Evolutionary conservation across 2,888 invertebrate species (phyloP).

Genomic region (Acleris holmiana): DNA sequence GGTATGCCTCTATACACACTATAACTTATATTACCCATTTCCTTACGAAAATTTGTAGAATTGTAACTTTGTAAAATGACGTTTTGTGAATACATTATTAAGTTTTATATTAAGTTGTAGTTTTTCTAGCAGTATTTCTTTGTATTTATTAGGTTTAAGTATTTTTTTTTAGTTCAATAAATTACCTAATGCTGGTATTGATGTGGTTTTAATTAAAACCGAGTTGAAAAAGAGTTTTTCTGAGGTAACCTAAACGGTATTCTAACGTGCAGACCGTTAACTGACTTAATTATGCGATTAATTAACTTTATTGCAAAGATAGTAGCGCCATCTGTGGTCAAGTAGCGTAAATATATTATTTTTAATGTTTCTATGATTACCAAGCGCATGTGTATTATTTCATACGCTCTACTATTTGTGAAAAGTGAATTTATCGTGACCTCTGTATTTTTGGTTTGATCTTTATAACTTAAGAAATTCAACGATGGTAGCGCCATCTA

Average conservation of each 20-base stretch:
- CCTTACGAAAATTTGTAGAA: not conserved
- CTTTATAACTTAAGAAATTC: too few species aligned
- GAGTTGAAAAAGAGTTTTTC: not conserved
- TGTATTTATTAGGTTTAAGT: constrained; percentile 35
- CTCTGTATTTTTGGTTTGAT: too few species aligned
- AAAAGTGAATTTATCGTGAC: too few species aligned
- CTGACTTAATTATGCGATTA: too few species aligned
- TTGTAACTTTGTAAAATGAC: constrained; percentile 7
- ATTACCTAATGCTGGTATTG: constrained; percentile 22
- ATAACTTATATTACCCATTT: too few species aligned
- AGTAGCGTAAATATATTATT: constrained; percentile 6
- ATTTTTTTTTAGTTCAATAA: constrained; percentile 24
- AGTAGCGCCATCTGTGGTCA: constrained; percentile 16
- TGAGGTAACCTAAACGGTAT: too few species aligned
- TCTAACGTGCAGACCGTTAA: too few species aligned
- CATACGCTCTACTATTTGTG: too few species aligned
- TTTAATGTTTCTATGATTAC: too few species aligned
- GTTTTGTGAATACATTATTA: constrained; percentile 39
- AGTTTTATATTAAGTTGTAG: constrained; percentile 45
- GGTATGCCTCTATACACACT: too few species aligned
- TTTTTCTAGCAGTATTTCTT: constrained; percentile 45
- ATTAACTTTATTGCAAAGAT: too few species aligned
- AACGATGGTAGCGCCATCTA: constrained; percentile 7
- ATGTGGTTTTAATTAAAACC: not conserved
- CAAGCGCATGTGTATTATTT: too few species aligned